Evolutionary conservation across 2,888 invertebrate genomes (phyloP).

Genomic region (Polymixis lichenea): DNA sequence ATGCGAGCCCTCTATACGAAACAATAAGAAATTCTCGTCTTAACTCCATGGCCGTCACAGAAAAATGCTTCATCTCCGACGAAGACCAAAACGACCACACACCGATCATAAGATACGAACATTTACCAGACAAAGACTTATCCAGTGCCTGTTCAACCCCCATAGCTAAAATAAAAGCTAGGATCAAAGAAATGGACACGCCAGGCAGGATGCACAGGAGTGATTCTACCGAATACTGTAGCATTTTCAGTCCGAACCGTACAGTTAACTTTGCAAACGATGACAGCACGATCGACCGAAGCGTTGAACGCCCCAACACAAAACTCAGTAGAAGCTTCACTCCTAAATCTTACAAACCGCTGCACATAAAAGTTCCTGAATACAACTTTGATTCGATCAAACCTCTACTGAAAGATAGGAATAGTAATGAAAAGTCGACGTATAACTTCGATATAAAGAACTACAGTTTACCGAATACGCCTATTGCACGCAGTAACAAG

Average conservation of each 20-base stretch:
- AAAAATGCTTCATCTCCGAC: slow-evolving; percentile 78
- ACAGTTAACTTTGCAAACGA: slow-evolving; percentile 75
- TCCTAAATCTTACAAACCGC: slow-evolving; percentile 86
- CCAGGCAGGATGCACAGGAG: slow-evolving; percentile 84
- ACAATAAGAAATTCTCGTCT: slow-evolving; percentile 74
- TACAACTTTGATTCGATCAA: slow-evolving; percentile 84
- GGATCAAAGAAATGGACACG: slow-evolving; percentile 81
- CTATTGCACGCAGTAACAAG: slow-evolving; percentile 90
- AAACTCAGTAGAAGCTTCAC: slow-evolving; percentile 87
- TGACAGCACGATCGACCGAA: slow-evolving; percentile 74
- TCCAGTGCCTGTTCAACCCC: slow-evolving; percentile 87
- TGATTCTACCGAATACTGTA: slow-evolving; percentile 89
- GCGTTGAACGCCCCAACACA: slow-evolving; percentile 74
- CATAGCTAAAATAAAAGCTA: slow-evolving; percentile 79
- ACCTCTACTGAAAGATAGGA: slow-evolving; percentile 79
- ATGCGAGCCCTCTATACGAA: slow-evolving; percentile 80
- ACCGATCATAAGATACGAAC: slow-evolving; percentile 73
- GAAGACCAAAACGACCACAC: slow-evolving; percentile 70
- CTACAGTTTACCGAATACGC: slow-evolving; percentile 88
- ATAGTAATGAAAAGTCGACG: slow-evolving; percentile 76
- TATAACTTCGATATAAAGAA: slow-evolving; percentile 88
- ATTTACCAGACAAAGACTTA: slow-evolving; percentile 77
- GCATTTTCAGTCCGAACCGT: slow-evolving; percentile 85
- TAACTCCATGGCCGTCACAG: slow-evolving; percentile 67
- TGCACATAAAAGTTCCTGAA: slow-evolving; percentile 87